These are phyloP conservation scores for Chrosomus eos DNA, from an alignment of 2,797 vertebrate species.

Conservation along the genomic window DNA sequence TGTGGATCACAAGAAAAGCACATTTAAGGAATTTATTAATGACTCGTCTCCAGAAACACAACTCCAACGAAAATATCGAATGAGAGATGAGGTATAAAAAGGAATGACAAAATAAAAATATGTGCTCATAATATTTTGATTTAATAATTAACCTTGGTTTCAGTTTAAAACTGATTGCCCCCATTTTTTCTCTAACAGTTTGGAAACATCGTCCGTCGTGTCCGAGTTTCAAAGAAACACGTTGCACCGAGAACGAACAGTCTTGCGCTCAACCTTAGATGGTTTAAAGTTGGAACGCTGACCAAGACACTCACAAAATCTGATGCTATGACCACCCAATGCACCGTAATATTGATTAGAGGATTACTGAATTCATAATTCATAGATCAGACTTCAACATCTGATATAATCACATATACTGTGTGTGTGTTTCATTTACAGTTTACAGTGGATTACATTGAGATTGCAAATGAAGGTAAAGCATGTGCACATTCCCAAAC, in stretches of 20 bases:
- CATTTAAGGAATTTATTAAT: constrained; percentile 66
- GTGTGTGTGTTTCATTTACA: constrained; percentile 57
- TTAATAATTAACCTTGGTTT: background rate
- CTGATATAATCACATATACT: background rate
- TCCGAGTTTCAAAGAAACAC: background rate
- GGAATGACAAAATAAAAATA: background rate
- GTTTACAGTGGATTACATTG: constrained; percentile 84
- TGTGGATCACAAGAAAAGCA: constrained; percentile 77
- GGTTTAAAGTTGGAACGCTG: constrained; percentile 81
- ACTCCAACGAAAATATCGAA: constrained; percentile 81
- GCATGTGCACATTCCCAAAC: background rate
- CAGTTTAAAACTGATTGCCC: constrained; percentile 1
- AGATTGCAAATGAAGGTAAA: constrained; percentile 81
- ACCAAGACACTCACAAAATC: constrained; percentile 74
- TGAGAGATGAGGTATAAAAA: constrained; percentile 85
- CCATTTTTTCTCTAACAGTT: constrained; percentile 18
- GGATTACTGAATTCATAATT: background rate
- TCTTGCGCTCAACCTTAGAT: constrained; percentile 79
- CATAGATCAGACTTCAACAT: background rate
- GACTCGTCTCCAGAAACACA: constrained; percentile 66
- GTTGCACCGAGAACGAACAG: constrained; percentile 61
- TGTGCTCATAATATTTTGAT: background rate
- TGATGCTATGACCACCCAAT: constrained; percentile 75
- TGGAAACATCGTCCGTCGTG: constrained; percentile 13
- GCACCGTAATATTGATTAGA: constrained; percentile 24